These are phyloP conservation scores for Spodoptera exigua DNA, from an alignment of 2,888 invertebrate species.

Conservation along the genomic window DNA sequence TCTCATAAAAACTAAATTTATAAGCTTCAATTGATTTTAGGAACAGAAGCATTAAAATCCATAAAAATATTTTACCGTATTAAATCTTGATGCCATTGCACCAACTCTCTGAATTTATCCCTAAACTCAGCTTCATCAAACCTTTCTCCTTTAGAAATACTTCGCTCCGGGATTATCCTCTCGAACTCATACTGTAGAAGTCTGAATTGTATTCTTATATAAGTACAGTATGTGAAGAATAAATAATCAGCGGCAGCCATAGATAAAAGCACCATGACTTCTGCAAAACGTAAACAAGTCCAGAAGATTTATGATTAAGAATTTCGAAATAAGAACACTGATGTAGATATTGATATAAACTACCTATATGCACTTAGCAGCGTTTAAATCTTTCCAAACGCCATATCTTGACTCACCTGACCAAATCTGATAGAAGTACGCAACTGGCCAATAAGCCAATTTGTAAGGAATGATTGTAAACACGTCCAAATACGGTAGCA, in stretches of 20 bases:
- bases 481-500: slow-evolving; percentile 67
- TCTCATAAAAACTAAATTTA: too few species aligned
- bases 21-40: too few species aligned
- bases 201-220: slow-evolving; percentile 65
- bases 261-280: slow-evolving; percentile 63
- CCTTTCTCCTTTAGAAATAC: slow-evolving; percentile 18
- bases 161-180: slow-evolving; percentile 42
- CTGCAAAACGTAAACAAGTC: slow-evolving; percentile 52
- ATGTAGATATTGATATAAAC: too few species aligned
- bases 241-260: slow-evolving; percentile 67
- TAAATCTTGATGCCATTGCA: slow-evolving; percentile 66
- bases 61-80: slow-evolving; percentile 57
- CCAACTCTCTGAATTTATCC: slow-evolving; percentile 51
- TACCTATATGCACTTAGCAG: too few species aligned
- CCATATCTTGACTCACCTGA: slow-evolving; percentile 56
- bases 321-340: too few species aligned
- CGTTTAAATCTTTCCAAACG: slow-evolving; percentile 5
- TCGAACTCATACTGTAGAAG: slow-evolving; percentile 62
- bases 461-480: slow-evolving; percentile 66
- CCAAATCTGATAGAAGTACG: slow-evolving; percentile 69
- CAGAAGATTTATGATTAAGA: too few species aligned
- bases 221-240: slow-evolving; percentile 68
- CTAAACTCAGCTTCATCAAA: slow-evolving; percentile 33
- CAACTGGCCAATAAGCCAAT: slow-evolving; percentile 65
- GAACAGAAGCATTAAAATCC: neutral